These are phyloP conservation scores for Sorex araneus DNA, from an alignment of 2,113 vertebrate genomes.

Conservation along the genomic window DNA sequence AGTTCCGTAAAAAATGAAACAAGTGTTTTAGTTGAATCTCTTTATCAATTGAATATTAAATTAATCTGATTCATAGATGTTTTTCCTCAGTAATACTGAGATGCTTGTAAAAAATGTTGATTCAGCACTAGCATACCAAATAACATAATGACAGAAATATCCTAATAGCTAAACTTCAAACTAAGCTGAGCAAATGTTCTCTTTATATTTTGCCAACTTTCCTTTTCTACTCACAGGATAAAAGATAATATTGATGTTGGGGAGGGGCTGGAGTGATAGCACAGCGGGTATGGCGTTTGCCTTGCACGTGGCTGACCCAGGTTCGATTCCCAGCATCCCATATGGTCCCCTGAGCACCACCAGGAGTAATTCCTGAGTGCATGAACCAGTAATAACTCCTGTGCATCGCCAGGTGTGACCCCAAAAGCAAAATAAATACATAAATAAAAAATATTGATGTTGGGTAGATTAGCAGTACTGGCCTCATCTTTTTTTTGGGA, in stretches of 20 bases:
- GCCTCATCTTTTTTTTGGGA: neutral
- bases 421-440: no score
- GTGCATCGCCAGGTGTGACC: no score
- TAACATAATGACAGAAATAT: slow-evolving; percentile 1
- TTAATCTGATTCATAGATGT: neutral
- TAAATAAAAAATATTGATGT: slow-evolving; percentile 59
- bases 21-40: neutral
- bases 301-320: no score
- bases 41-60: neutral
- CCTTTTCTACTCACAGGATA: neutral
- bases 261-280: no score
- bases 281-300: no score
- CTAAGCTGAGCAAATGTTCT: neutral
- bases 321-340: no score
- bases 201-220: slow-evolving; percentile 31
- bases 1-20: neutral
- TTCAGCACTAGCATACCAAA: slow-evolving; percentile 19
- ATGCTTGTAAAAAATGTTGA: neutral
- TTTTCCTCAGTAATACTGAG: neutral
- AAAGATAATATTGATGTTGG: slow-evolving; percentile 53
- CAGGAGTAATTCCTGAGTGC: no score
- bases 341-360: no score
- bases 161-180: slow-evolving; percentile 30
- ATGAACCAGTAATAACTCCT: no score
- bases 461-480: slow-evolving; percentile 15